Base-by-base conservation (phyloP, 2,797 vertebrate species). In the Todus mexicanus region DNA sequence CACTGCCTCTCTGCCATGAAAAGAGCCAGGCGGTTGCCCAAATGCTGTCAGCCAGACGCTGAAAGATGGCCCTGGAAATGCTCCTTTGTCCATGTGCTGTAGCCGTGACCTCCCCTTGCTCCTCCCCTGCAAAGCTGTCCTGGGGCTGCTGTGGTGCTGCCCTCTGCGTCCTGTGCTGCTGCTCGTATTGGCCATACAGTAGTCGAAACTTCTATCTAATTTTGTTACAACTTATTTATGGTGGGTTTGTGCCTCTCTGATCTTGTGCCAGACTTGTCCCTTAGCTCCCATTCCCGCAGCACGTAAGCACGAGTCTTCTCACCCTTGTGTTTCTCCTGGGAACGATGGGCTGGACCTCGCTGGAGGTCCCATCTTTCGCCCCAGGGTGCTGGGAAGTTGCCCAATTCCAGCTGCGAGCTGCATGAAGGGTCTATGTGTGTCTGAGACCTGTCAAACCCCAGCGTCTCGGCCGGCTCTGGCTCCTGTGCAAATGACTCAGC, bases 311-410 rank as follows among this genome's bases (percentile, higher is more conserved):
- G 50, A 42, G 1, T 57, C 25, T 69, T 61, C 63, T 33, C 53
- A 51, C 11, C 56, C 71, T 26, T 5, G 7, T 0, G 0, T 69
- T 79, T 74, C 54, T 60, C 37, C 31, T 2, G 4, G 73, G 42
- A 88, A 4, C 0, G 6, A 29, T 0, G 20, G 11, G 17, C 16
- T 35, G 33, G 64, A 57, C 21, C 63, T 26, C 0, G 1, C 50
- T 65, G 25, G 25, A 26, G 8, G 66, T 25, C 57, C 65, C 81
- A 15, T 4, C 1, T 42, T 56, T 14, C 23, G 35, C 38, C 66
- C 50, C 10, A 11, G 38, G 1, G 2, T 1, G 25, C 20, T 40
- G 94, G 80, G 90, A 37, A 71, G 33, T 72, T 31, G 50, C 65
- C n/a, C 90, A 29, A 79, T 88, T 66, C 69, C 0, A 0, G 0